These are phyloP conservation scores for Erythrocercus mccallii DNA, from an alignment of 2,113 vertebrate species.

Conservation along the genomic window DNA sequence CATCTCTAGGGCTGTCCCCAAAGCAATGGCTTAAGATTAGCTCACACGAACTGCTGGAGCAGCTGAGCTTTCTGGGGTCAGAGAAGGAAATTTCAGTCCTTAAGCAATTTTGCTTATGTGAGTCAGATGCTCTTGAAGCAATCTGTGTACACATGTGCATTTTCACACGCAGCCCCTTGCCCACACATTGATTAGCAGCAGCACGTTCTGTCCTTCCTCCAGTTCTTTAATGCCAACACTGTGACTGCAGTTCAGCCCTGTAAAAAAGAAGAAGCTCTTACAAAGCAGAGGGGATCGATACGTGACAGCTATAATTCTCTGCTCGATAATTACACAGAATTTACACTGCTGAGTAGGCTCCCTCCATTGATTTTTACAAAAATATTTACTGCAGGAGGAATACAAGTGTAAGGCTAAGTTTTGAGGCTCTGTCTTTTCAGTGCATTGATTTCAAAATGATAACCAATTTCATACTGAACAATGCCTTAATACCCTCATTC, in stretches of 20 bases:
- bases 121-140: neutral
- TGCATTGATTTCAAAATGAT: conserved; percentile 36
- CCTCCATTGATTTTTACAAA: conserved; percentile 43
- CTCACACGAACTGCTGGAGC: neutral
- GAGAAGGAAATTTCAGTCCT: neutral
- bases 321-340: conserved; percentile 38
- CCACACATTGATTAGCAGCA: neutral
- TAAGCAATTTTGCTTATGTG: neutral
- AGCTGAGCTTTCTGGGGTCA: conserved; percentile 28
- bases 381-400: conserved; percentile 38
- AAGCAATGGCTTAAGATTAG: neutral
- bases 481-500: neutral
- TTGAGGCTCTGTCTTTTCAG: neutral
- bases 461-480: neutral
- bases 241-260: neutral
- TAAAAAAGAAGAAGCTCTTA: neutral
- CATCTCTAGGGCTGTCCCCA: neutral
- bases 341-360: conserved; percentile 33
- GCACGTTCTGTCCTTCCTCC: neutral
- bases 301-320: conserved; percentile 37
- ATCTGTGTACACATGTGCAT: neutral
- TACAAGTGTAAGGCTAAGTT: neutral
- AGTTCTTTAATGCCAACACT: neutral
- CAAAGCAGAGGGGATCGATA: conserved; percentile 38
- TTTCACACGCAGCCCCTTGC: neutral